phyloP scores from a whole-genome alignment of 2,113 vertebrate species.

The Andinoacara biseriatus region DNA sequence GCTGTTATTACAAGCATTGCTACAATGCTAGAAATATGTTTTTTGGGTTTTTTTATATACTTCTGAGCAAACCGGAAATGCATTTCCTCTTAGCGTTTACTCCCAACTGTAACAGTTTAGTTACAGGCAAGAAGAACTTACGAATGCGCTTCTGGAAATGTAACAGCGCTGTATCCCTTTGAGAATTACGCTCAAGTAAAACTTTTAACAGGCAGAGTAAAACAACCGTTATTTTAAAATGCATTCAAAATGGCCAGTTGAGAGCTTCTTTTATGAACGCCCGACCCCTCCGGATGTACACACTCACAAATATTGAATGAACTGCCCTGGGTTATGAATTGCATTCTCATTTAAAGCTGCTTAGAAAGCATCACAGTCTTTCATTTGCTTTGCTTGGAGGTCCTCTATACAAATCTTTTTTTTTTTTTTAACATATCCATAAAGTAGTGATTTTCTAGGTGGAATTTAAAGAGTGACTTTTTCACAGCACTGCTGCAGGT shows the following conservation, averaged over 20 bases:
- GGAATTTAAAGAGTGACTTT: slow-evolving; percentile 25
- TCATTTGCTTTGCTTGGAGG: slow-evolving; percentile 56
- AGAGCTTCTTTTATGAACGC: slow-evolving; percentile 43
- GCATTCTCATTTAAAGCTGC: slow-evolving; percentile 73
- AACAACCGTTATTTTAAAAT: slow-evolving; percentile 31
- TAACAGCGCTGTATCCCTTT: neutral
- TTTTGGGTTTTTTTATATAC: too few species aligned
- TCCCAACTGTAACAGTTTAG: slow-evolving; percentile 2
- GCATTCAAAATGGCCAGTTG: slow-evolving; percentile 44
- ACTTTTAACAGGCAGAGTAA: slow-evolving; percentile 15
- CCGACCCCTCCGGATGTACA: slow-evolving; percentile 33
- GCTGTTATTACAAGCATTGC: neutral
- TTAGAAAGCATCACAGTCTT: slow-evolving; percentile 61
- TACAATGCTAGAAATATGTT: neutral
- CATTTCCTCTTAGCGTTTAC: neutral
- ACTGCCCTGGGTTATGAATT: slow-evolving; percentile 59
- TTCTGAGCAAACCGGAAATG: neutral
- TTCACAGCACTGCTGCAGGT: slow-evolving; percentile 26
- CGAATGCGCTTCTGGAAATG: slow-evolving; percentile 4
- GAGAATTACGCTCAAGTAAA: slow-evolving; percentile 12
- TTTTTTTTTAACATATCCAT: slow-evolving; percentile 38
- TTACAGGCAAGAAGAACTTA: neutral
- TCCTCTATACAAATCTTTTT: slow-evolving; percentile 37
- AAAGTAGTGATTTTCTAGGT: slow-evolving; percentile 14
- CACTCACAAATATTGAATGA: slow-evolving; percentile 65